A percentile compares a stretch with the other conserved stretches of the same genome.
These are phyloP conservation scores for Spheniscus humboldti DNA, from an alignment of 2,797 vertebrate species.

Conservation along the genomic window DNA sequence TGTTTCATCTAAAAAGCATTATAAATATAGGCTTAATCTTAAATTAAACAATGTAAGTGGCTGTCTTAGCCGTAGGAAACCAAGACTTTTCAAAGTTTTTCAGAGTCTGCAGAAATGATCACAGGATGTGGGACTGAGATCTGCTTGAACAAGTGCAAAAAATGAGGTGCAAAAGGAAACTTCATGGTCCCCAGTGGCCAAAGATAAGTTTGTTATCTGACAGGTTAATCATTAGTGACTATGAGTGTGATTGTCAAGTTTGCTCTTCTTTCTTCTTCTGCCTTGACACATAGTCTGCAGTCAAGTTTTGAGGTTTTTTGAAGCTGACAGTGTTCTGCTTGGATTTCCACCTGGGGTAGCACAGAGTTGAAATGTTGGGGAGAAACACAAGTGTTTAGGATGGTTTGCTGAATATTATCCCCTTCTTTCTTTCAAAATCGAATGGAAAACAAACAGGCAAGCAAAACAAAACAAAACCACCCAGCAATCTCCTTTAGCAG, in stretches of 20 bases:
- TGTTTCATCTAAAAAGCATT: background rate
- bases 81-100: background rate
- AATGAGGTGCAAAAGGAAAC: background rate
- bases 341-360: background rate
- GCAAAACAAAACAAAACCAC: background rate
- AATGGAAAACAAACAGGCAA: background rate
- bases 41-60: background rate
- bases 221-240: background rate
- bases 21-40: background rate
- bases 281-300: background rate
- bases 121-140: background rate
- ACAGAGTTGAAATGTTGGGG: background rate
- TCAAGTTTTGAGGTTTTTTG: background rate
- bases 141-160: background rate
- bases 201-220: background rate
- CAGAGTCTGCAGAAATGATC: background rate
- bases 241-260: background rate
- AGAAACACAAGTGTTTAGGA: background rate
- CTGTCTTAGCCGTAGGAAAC: background rate
- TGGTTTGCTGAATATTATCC: background rate
- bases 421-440: background rate
- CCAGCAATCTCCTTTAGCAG: background rate
- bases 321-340: background rate
- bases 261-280: background rate
- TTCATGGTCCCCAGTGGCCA: background rate